These are phyloP conservation scores for Datnioides undecimradiatus DNA, from an alignment of 2,113 vertebrate species.

Conservation along the genomic window DNA sequence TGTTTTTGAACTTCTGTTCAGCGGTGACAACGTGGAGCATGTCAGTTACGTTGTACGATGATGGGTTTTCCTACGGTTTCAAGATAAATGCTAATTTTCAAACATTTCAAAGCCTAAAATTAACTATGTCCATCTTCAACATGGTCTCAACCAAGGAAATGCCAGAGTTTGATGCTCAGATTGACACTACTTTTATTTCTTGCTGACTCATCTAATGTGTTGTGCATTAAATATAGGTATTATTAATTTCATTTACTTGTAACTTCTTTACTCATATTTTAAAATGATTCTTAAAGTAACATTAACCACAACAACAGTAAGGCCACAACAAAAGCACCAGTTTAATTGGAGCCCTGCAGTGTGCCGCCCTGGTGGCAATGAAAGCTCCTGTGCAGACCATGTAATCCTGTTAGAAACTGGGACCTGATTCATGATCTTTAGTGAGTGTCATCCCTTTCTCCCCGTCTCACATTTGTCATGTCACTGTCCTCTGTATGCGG, in stretches of 20 bases:
- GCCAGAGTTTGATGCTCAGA: no score
- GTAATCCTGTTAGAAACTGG: constrained; percentile 63
- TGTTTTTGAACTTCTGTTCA: not conserved
- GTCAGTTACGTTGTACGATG: not conserved
- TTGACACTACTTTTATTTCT: no score
- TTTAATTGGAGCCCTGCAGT: not conserved
- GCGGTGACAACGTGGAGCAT: not conserved
- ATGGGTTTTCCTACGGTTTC: not conserved
- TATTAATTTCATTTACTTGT: not conserved
- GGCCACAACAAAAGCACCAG: not conserved
- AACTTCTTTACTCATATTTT: no score
- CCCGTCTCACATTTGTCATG: constrained; percentile 45
- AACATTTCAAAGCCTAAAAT: no score
- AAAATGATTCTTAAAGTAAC: not conserved
- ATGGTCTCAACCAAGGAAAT: not conserved
- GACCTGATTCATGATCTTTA: constrained; percentile 57
- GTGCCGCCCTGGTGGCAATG: constrained; percentile 4
- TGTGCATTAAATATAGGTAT: not conserved
- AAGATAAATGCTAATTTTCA: no score
- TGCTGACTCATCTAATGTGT: not conserved
- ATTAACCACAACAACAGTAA: not conserved
- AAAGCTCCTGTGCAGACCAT: constrained; percentile 33
- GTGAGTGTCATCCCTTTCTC: constrained; percentile 56
- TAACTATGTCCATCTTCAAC: no score
- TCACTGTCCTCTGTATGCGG: constrained; percentile 40